Percentiles rank a stretch among this genome's conserved stretches.
These are phyloP conservation scores for Eupithecia inturbata DNA, from an alignment of 2,888 invertebrate species.

Conservation along the genomic window DNA sequence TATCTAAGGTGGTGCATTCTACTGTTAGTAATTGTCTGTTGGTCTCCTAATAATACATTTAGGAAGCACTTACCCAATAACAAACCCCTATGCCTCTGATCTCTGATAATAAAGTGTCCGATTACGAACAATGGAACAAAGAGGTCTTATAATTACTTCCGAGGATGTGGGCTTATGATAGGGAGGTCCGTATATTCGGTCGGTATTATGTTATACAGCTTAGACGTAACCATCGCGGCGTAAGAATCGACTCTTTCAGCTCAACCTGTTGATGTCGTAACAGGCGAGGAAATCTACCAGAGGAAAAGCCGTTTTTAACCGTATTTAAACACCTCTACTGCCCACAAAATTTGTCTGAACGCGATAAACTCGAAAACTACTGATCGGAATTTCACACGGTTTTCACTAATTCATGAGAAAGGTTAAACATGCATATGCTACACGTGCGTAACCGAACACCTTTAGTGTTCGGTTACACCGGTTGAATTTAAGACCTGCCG, in stretches of 20 bases:
- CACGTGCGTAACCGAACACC: too few relatives aligned
- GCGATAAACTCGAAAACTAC: too few relatives aligned
- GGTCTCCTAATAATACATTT: not conserved
- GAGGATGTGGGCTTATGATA: conserved; percentile 22
- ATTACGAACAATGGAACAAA: conserved; percentile 41
- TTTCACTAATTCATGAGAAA: too few relatives aligned
- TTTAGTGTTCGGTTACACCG: too few relatives aligned
- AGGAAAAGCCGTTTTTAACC: too few relatives aligned
- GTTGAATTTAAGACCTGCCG: too few relatives aligned
- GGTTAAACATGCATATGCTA: too few relatives aligned
- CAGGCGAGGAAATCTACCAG: too few relatives aligned
- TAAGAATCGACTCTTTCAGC: not conserved
- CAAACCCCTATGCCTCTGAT: conserved; percentile 45
- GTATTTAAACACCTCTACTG: too few relatives aligned
- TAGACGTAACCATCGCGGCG: not conserved
- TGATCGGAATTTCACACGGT: too few relatives aligned
- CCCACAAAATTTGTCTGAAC: too few relatives aligned
- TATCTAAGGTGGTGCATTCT: not conserved
- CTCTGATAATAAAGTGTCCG: conserved; percentile 65
- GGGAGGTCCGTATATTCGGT: not conserved
- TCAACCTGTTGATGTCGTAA: too few relatives aligned
- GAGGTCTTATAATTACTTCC: conserved; percentile 34
- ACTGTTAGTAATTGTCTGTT: not conserved
- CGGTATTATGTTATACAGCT: not conserved
- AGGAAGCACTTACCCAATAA: not conserved